Evolutionary conservation across 92 coral and sea anemone species (phyloP).

Genomic region (Heteractis magnifica): DNA sequence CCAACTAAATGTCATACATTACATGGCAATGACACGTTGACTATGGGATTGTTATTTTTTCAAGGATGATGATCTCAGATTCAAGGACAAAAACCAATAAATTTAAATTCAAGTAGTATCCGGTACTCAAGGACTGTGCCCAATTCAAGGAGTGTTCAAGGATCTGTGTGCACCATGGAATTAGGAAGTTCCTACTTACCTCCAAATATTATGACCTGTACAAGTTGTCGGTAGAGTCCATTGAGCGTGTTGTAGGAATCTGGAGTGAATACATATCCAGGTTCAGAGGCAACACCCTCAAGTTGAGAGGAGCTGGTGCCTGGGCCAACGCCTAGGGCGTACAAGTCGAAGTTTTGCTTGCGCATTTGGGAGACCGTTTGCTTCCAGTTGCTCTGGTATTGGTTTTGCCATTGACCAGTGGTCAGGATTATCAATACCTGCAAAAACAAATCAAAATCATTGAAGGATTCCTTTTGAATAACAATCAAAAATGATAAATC

Average conservation of each 20-base stretch:
- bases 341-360: constrained; percentile 38
- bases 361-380: constrained; percentile 40
- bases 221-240: constrained; percentile 40
- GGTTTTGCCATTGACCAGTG: constrained; percentile 70
- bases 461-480: too few species aligned
- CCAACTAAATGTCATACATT: too few species aligned
- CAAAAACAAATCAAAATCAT: not conserved
- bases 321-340: constrained; percentile 61
- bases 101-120: too few species aligned
- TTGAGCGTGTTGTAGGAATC: constrained; percentile 47
- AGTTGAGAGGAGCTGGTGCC: constrained; percentile 52
- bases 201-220: constrained; percentile 61
- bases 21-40: too few species aligned
- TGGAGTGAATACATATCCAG: constrained; percentile 55
- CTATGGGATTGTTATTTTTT: too few species aligned
- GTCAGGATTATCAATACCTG: constrained; percentile 71
- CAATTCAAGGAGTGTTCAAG: not conserved
- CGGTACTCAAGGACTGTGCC: not conserved
- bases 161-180: not conserved
- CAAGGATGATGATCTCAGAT: too few species aligned
- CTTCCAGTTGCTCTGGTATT: constrained; percentile 52
- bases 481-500: too few species aligned
- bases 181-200: constrained; percentile 26
- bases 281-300: constrained; percentile 53
- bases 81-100: too few species aligned